Evolutionary conservation across 1,140 invertebrate genomes (phyloP), one percentile per base, ranked within the genome.

Genomic region (Drosophila carrolli): DNA sequence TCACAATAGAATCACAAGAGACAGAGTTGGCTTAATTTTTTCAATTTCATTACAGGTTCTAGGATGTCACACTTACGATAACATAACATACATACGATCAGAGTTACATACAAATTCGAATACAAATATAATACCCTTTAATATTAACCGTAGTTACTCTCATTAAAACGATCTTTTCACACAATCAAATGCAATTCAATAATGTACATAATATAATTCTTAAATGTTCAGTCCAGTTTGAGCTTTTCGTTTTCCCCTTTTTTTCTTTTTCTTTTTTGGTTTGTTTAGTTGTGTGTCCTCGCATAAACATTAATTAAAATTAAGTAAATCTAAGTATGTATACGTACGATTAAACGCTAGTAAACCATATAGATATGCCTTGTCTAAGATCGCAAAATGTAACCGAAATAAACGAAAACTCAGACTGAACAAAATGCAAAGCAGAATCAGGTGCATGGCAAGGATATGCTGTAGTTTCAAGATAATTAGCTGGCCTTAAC

Each of bases 151-250:
- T 32, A 57, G 27, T 58, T 50, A 60, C 62, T 71, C 44, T 46
- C 41, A 55, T 66, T 81, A 59, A 76, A 74, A 68, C 63, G 61
- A 60, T 65, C 27, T 51, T 79, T 51, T 79, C 47, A 62, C 74
- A 50, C 54, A 75, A 84, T 81, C 74, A 79, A 71, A 80, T 83
- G 75, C 65, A 80, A 88, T 84, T 74, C 58, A 80, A 73, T 81
- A 71, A 71, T 75, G 41, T 75, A 75, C 73, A 82, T 84, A 89
- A 81, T 84, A 81, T 84, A 81, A 84, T 53, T 75, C 73, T 90
- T 88, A 90, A 91, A 78, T 81, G 89, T 88, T 91, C 88, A 91
- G 88, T 91, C 88, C 83, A 91, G 88, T 91, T 91, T 91, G 88
- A 91, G 88, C 88, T 91, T 84, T 81, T 84, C 62, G 60, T 73